Conservation (phyloP, 37 sponge, comb jelly and placozoan genomes). For the Haliclona indistincta region DNA sequence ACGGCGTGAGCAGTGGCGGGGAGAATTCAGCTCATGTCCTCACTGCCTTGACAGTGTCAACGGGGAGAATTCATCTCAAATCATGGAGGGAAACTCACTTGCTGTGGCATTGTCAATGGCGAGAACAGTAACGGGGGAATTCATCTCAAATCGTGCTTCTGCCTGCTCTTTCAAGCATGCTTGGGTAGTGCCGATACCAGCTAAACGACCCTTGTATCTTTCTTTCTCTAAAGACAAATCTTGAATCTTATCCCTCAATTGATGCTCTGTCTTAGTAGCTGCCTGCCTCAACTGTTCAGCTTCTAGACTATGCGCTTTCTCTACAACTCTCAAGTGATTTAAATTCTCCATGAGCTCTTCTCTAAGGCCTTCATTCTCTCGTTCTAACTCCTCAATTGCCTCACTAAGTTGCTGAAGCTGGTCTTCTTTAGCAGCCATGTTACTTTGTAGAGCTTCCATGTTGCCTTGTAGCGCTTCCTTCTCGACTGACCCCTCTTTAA, state of each 20-base stretch:
- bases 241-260: conserved; percentile 35
- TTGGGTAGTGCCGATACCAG: conserved; percentile 59
- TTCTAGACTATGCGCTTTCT: conserved; percentile 46
- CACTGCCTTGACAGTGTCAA: no score
- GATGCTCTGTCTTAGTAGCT: conserved; percentile 36
- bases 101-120: no score
- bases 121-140: no score
- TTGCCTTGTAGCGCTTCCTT: neutral
- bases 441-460: neutral
- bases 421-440: neutral
- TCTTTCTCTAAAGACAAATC: conserved; percentile 60
- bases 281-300: conserved; percentile 40
- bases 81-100: no score
- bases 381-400: neutral
- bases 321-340: conserved; percentile 22
- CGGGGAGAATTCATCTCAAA: no score
- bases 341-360: conserved; percentile 22
- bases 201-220: conserved; percentile 51
- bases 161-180: conserved; percentile 56
- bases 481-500: conserved; percentile 14
- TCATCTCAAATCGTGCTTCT: no score
- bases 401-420: conserved; percentile 2
- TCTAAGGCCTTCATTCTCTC: neutral
- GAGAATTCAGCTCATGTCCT: no score
- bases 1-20: no score